These are phyloP conservation scores for Etheostoma perlongum DNA, from an alignment of 2,797 vertebrate species.

Conservation along the genomic window DNA sequence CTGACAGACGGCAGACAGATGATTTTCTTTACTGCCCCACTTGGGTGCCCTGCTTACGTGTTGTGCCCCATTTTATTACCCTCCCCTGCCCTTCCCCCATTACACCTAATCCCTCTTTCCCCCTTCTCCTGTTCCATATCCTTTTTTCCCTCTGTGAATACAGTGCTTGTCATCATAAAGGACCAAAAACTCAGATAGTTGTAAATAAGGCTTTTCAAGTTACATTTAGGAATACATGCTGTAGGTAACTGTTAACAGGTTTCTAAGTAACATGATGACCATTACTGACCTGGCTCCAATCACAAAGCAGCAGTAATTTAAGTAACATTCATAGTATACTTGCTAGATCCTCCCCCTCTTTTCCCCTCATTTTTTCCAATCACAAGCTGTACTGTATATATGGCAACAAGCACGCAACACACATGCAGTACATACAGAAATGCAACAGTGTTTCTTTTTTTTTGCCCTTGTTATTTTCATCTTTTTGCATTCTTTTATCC, in stretches of 20 bases:
- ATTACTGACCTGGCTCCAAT: slow-evolving; percentile 13
- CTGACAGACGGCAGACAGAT: slow-evolving; percentile 41
- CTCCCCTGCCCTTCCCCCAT: slow-evolving; percentile 53
- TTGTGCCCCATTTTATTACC: slow-evolving; percentile 57
- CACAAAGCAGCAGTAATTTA: slow-evolving; percentile 13
- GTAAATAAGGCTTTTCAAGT: neutral
- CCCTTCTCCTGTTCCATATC: neutral
- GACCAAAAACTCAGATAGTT: neutral
- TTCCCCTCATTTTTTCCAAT: neutral
- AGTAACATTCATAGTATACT: slow-evolving; percentile 8
- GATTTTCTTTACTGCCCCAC: slow-evolving; percentile 49
- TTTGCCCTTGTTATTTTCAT: neutral
- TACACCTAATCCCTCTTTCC: slow-evolving; percentile 63
- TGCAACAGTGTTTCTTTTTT: neutral
- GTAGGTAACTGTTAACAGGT: neutral
- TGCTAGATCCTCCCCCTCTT: neutral
- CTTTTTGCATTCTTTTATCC: neutral
- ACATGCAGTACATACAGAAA: neutral
- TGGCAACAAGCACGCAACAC: neutral
- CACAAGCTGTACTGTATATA: neutral
- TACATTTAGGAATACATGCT: neutral
- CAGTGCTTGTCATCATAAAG: slow-evolving; percentile 5
- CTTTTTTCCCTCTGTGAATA: neutral
- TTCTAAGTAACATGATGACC: slow-evolving; percentile 8
- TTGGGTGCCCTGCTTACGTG: slow-evolving; percentile 45